A percentile compares a stretch with the other conserved stretches of the same genome.
Conservation (phyloP, 2,888 invertebrate species). For the Tachina lurida region DNA sequence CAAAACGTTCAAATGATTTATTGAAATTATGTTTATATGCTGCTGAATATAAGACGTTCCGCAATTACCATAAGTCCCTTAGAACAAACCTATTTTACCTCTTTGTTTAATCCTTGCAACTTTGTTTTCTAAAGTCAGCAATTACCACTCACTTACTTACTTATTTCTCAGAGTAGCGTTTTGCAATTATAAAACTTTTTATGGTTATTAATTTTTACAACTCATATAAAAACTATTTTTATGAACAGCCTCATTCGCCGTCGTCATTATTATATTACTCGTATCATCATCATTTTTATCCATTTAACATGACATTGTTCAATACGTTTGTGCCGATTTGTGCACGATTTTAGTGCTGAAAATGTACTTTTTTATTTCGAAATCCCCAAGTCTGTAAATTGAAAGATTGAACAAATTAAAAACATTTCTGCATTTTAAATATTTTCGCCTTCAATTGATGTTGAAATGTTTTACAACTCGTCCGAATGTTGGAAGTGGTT, state of each 20-base stretch:
- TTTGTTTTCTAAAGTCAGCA: no score
- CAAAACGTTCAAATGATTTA: no score
- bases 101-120: no score
- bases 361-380: slow-evolving; percentile 20
- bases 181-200: background rate
- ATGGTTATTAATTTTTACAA: slow-evolving; percentile 27
- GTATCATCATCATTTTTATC: slow-evolving; percentile 30
- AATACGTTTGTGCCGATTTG: slow-evolving; percentile 49
- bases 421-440: slow-evolving; percentile 25
- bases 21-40: no score
- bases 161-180: background rate
- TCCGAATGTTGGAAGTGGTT: slow-evolving; percentile 42
- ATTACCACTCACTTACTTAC: background rate
- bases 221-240: slow-evolving; percentile 7
- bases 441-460: slow-evolving; percentile 41
- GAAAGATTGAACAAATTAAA: background rate
- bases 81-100: no score
- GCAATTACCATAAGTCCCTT: no score
- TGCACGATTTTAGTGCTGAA: slow-evolving; percentile 44
- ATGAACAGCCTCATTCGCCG: slow-evolving; percentile 32
- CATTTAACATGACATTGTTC: slow-evolving; percentile 41
- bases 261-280: background rate
- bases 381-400: background rate
- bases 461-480: slow-evolving; percentile 53
- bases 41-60: no score